Base-by-base conservation (phyloP, 2,888 invertebrate genomes). In the Cheilosia impressa region DNA sequence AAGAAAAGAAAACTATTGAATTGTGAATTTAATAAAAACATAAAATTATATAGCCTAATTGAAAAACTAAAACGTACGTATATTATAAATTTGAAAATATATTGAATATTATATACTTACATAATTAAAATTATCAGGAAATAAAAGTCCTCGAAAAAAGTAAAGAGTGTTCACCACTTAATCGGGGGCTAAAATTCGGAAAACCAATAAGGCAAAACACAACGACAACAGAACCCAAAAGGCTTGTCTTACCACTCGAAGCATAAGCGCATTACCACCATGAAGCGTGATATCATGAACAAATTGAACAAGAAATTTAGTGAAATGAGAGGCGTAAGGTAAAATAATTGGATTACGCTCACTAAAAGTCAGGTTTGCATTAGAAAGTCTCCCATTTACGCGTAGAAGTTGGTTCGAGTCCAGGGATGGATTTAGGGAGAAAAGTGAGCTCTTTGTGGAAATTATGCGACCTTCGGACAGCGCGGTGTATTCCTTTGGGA, bases 341-440 rank as follows among this genome's bases (percentile, higher is more conserved):
- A 69, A n/a, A 10, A 69, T 69, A 13, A 57, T 57, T 4, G 57
- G 57, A 43, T n/a, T 13, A 13, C n/a, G 55, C n/a, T 57, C 68
- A 24, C 22, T 68, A 13, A 15, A 65, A 6, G 52, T 10, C 10
- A 63, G 10, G 2, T 55, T 31, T 31, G 31, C 34, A 22, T 50
- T 50, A 15, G 50, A 19, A 10, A 65, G 50, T n/a, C 34, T 65
- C 10, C 50, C 65, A 4, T 52, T 50, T 2, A 65, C 65, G 13
- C 65, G 65, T 4, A 57, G 17, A 13, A 57, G 38, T 38, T 57
- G 57, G 10, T 19, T 57, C 19, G 38, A 38, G 17, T 57, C 57
- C 38, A 57, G 57, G 9, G 19, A 34, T 13, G 57, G 57, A 13
- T 38, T 65, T 1, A 66, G 31, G 4, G 55, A 24, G 24, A 65